Conservation (phyloP, 2,888 invertebrate species). For the Plutella xylostella region DNA sequence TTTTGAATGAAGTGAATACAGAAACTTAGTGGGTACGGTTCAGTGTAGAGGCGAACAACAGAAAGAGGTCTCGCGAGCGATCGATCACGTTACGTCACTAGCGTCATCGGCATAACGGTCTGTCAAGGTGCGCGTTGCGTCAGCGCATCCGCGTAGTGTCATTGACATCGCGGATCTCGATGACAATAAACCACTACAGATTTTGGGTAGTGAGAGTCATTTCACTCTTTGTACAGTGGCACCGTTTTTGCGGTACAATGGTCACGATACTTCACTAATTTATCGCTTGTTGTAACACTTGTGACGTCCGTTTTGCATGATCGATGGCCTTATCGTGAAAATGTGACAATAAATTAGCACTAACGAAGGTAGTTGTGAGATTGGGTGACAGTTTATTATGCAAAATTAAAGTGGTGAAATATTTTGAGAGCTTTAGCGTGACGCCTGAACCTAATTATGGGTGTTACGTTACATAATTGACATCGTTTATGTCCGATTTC, state of each 20-base stretch:
- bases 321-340: too few species aligned
- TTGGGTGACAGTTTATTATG: too few species aligned
- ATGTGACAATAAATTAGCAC: too few species aligned
- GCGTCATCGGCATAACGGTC: conserved; percentile 37
- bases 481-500: conserved; percentile 30
- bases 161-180: conserved; percentile 49
- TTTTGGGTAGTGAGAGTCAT: conserved; percentile 33
- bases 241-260: too few species aligned
- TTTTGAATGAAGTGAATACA: too few species aligned
- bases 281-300: too few species aligned
- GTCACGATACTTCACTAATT: too few species aligned
- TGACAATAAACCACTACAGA: conserved; percentile 22
- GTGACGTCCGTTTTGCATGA: too few species aligned
- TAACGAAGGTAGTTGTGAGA: too few species aligned
- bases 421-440: too few species aligned
- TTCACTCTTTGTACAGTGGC: background rate
- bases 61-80: background rate
- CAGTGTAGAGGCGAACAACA: background rate
- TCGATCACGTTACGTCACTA: conserved; percentile 34
- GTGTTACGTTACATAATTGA: conserved; percentile 7
- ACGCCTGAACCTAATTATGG: too few species aligned
- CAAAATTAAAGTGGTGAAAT: too few species aligned
- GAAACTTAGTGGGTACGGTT: background rate
- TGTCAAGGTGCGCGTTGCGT: conserved; percentile 61
- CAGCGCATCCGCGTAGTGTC: conserved; percentile 58